These are phyloP conservation scores for Drosophila pseudoananassae DNA, from an alignment of 1,140 invertebrate species.

Conservation along the genomic window DNA sequence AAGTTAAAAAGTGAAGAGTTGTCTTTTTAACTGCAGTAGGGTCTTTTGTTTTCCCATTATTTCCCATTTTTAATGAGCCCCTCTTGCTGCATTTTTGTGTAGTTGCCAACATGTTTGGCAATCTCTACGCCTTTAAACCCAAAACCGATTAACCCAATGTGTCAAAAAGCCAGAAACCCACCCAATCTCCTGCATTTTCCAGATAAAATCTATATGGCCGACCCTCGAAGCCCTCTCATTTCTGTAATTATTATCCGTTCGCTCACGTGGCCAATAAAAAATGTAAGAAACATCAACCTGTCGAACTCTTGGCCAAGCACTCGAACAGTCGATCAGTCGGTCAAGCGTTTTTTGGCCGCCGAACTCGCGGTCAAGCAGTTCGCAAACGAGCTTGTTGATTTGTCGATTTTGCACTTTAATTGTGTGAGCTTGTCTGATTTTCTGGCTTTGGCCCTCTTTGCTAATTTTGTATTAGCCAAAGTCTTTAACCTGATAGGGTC, in stretches of 20 bases:
- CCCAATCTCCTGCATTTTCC: not conserved
- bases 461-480: slow-evolving; percentile 6
- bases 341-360: slow-evolving; percentile 21
- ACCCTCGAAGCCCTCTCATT: slow-evolving; percentile 9
- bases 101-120: slow-evolving; percentile 35
- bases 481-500: slow-evolving; percentile 31
- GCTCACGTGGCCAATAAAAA: slow-evolving; percentile 41
- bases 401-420: slow-evolving; percentile 64
- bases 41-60: slow-evolving; percentile 60
- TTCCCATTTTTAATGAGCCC: slow-evolving; percentile 42
- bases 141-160: slow-evolving; percentile 44
- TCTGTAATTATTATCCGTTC: slow-evolving; percentile 15
- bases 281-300: slow-evolving; percentile 9
- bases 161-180: slow-evolving; percentile 14
- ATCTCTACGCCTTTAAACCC: slow-evolving; percentile 32
- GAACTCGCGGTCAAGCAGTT: slow-evolving; percentile 26
- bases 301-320: slow-evolving; percentile 14
- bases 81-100: slow-evolving; percentile 53
- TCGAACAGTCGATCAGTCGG: slow-evolving; percentile 15
- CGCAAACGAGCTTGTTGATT: slow-evolving; percentile 38
- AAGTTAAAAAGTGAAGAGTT: slow-evolving; percentile 55
- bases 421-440: slow-evolving; percentile 47
- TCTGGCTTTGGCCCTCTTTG: slow-evolving; percentile 20
- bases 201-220: slow-evolving; percentile 31
- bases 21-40: slow-evolving; percentile 28